Evolutionary conservation across 2,888 invertebrate species (phyloP).

Genomic region (Leptopterna dolabrata): DNA sequence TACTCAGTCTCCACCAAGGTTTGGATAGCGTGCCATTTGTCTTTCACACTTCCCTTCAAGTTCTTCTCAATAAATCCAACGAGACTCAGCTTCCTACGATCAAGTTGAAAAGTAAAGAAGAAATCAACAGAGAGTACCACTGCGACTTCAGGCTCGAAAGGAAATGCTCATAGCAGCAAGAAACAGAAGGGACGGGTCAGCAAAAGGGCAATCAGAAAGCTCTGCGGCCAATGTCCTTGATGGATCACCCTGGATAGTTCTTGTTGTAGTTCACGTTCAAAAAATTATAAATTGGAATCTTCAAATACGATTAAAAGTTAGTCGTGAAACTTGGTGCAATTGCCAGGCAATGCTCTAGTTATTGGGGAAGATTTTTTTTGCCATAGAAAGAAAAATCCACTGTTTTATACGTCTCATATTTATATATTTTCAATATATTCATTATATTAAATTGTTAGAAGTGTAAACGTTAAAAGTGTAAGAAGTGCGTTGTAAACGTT

Average conservation of each 20-base stretch:
- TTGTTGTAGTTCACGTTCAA: not conserved
- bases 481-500: too few species aligned
- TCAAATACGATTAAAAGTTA: not conserved
- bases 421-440: too few species aligned
- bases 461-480: too few species aligned
- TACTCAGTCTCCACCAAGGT: too few species aligned
- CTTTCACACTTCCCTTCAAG: conserved; percentile 72
- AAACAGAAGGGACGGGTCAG: conserved; percentile 46
- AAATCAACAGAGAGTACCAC: conserved; percentile 74
- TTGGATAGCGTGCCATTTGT: conserved; percentile 88
- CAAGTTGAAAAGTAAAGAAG: conserved; percentile 73
- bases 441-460: too few species aligned
- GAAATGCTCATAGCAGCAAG: conserved; percentile 58
- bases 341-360: not conserved
- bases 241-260: not conserved
- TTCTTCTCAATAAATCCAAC: conserved; percentile 4
- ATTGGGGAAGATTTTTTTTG: not conserved
- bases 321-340: not conserved
- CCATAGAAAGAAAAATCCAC: too few species aligned
- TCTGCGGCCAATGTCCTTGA: conserved; percentile 52
- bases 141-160: conserved; percentile 62
- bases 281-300: not conserved
- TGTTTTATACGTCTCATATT: too few species aligned
- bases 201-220: conserved; percentile 58
- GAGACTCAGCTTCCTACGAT: conserved; percentile 8